Percentiles rank a stretch among this genome's conserved stretches.
Conservation (phyloP, 2,888 invertebrate genomes). For the Junonia oenone region DNA sequence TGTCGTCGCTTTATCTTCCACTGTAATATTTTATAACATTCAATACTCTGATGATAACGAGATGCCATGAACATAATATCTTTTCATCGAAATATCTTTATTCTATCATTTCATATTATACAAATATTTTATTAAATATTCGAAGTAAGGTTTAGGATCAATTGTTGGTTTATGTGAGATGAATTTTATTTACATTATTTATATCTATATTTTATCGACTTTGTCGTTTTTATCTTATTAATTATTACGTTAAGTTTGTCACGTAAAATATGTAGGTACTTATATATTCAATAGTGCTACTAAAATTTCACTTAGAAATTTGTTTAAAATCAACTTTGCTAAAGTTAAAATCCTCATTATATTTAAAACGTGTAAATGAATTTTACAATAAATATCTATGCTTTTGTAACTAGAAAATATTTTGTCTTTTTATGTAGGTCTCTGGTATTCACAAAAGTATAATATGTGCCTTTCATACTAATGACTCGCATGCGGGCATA, state of each 20-base stretch:
- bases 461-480: slow-evolving; percentile 3
- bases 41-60: slow-evolving; percentile 15
- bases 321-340: not conserved
- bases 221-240: too few species aligned
- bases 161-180: too few species aligned
- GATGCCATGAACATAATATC: slow-evolving; percentile 3
- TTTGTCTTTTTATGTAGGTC: not conserved
- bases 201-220: too few species aligned
- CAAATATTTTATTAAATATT: not conserved
- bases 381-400: not conserved
- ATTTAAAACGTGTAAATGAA: not conserved
- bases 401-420: not conserved
- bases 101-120: not conserved
- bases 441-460: slow-evolving; percentile 2
- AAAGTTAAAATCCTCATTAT: not conserved
- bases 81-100: not conserved
- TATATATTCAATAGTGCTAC: too few species aligned
- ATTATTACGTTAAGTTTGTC: too few species aligned
- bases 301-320: too few species aligned
- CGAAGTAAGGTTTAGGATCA: too few species aligned
- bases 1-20: slow-evolving; percentile 24
- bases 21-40: slow-evolving; percentile 22
- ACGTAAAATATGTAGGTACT: too few species aligned
- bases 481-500: slow-evolving; percentile 3
- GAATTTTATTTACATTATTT: too few species aligned